Conservation (phyloP, 2,113 vertebrate species). For the Castor canadensis region DNA sequence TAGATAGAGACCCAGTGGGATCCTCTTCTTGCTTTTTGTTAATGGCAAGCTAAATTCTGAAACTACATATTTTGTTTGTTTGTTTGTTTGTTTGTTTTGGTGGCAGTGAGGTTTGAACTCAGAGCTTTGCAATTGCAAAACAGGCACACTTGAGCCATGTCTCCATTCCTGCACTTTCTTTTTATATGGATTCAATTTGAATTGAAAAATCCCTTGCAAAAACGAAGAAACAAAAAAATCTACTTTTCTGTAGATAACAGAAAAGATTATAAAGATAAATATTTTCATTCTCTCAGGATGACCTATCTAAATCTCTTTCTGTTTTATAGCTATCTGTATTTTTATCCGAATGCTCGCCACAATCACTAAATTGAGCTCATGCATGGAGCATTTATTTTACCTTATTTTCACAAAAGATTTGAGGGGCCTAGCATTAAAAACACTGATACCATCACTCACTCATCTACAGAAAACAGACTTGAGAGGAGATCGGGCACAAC, state of each 20-base stretch:
- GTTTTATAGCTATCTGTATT: background rate
- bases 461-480: background rate
- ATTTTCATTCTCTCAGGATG: background rate
- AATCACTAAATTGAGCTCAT: background rate
- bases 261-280: background rate
- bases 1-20: background rate
- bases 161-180: too few species aligned
- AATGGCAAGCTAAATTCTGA: conserved; percentile 23
- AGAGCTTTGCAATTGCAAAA: too few species aligned
- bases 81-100: too few species aligned
- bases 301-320: background rate
- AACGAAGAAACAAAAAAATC: conserved; percentile 1
- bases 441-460: background rate
- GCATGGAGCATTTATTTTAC: background rate
- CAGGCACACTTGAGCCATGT: too few species aligned
- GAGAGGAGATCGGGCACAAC: background rate
- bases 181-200: background rate
- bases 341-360: background rate
- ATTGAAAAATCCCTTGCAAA: conserved; percentile 46
- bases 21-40: background rate
- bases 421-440: background rate
- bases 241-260: background rate
- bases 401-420: conserved; percentile 20
- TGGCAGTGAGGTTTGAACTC: too few species aligned
- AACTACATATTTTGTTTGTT: background rate